Evolutionary conservation across 2,113 vertebrate genomes (phyloP).

Genomic region (Pseudonaja textilis): DNA sequence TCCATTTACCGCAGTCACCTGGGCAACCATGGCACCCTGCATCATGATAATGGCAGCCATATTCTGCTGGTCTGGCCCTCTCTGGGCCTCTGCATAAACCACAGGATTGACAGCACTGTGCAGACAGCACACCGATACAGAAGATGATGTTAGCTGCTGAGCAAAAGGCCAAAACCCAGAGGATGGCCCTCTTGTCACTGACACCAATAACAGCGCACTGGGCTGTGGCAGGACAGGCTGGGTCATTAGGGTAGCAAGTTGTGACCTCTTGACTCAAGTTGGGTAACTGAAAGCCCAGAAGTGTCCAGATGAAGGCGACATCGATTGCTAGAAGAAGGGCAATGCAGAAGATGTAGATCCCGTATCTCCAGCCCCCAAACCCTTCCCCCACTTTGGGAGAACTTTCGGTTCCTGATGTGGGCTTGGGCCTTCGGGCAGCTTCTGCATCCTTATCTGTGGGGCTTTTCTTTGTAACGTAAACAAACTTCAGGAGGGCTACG

Average conservation of each 20-base stretch:
- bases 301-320: not conserved
- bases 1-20: not conserved
- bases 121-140: not conserved
- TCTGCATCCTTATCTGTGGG: not conserved
- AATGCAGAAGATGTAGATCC: constrained; percentile 8
- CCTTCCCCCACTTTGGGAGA: not conserved
- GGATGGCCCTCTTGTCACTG: not conserved
- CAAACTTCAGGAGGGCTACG: constrained; percentile 21
- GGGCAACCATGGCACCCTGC: not conserved
- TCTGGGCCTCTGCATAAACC: not conserved
- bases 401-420: not conserved
- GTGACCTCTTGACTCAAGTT: not conserved
- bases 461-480: not conserved
- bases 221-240: not conserved
- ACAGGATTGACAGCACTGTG: not conserved
- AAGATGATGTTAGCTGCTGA: not conserved
- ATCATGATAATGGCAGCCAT: not conserved
- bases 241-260: not conserved
- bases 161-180: constrained; percentile 12
- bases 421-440: not conserved
- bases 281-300: not conserved
- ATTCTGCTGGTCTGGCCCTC: not conserved
- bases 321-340: not conserved
- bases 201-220: not conserved
- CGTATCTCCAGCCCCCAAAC: not conserved